A percentile compares a stretch with the other conserved stretches of the same genome.
These are phyloP conservation scores for Nephrotoma appendiculata DNA, from an alignment of 2,888 invertebrate species.

Conservation along the genomic window DNA sequence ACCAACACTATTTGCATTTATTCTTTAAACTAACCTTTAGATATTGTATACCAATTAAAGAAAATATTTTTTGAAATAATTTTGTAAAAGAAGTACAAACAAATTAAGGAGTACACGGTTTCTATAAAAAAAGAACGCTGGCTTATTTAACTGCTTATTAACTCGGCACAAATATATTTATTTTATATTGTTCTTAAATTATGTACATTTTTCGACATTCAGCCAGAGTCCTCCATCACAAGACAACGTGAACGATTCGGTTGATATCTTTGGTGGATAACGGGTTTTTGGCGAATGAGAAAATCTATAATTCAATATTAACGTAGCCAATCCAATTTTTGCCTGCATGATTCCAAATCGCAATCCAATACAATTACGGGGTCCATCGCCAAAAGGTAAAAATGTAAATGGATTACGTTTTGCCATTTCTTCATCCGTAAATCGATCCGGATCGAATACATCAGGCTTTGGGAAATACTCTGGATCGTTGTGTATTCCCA, in stretches of 20 bases:
- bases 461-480: slow-evolving; percentile 18
- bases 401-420: slow-evolving; percentile 18
- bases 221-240: neutral
- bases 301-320: slow-evolving; percentile 9
- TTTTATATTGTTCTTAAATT: neutral
- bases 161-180: too few relatives aligned
- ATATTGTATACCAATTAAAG: too few relatives aligned
- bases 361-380: slow-evolving; percentile 12
- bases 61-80: too few relatives aligned
- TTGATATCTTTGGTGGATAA: neutral
- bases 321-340: neutral
- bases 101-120: too few relatives aligned
- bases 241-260: neutral
- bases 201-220: neutral
- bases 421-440: slow-evolving; percentile 18
- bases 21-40: too few relatives aligned
- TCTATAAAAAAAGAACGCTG: too few relatives aligned
- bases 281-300: neutral
- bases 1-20: too few relatives aligned
- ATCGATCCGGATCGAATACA: slow-evolving; percentile 27
- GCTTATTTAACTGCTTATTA: too few relatives aligned
- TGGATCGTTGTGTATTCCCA: slow-evolving; percentile 23
- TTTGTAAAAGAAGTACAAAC: too few relatives aligned
- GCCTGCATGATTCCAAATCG: too few relatives aligned
- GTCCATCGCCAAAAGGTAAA: slow-evolving; percentile 25